Conservation (phyloP, 2,888 invertebrate species). For the Orchestes rusci region DNA sequence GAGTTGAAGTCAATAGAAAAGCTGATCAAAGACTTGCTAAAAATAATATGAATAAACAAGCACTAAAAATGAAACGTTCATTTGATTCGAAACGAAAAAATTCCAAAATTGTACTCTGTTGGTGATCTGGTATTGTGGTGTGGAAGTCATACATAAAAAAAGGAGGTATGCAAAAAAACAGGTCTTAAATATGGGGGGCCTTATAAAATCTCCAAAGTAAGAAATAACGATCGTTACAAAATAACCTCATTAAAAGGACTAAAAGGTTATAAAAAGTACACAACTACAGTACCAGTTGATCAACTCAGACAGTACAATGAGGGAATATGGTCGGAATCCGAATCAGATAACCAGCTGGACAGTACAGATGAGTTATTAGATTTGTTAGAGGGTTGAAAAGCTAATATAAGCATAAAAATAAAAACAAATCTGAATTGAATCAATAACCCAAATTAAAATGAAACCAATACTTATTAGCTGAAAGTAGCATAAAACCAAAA, state of each 20-base stretch:
- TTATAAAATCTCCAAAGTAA: slow-evolving; percentile 19
- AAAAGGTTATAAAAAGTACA: slow-evolving; percentile 16
- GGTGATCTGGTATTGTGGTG: slow-evolving; percentile 21
- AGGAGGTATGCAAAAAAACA: slow-evolving; percentile 23
- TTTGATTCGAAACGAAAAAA: slow-evolving; percentile 17
- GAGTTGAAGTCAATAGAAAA: background rate
- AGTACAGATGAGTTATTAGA: slow-evolving; percentile 4
- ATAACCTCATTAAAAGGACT: slow-evolving; percentile 23
- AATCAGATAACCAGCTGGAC: background rate
- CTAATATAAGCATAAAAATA: no score
- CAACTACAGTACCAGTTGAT: slow-evolving; percentile 14
- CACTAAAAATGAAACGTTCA: background rate
- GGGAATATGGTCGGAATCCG: background rate
- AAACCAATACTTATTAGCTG: no score
- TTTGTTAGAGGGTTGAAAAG: slow-evolving; percentile 1
- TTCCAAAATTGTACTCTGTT: background rate
- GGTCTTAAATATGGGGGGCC: slow-evolving; percentile 25
- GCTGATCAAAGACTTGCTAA: background rate
- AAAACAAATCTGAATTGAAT: no score
- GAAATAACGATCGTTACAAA: slow-evolving; percentile 25
- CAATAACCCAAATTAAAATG: no score
- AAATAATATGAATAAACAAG: slow-evolving; percentile 7
- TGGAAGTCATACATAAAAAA: slow-evolving; percentile 8
- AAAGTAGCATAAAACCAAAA: no score
- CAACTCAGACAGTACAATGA: background rate